Evolutionary conservation across 2,888 invertebrate species (phyloP).

Genomic region (Perizoma affinitatum): DNA sequence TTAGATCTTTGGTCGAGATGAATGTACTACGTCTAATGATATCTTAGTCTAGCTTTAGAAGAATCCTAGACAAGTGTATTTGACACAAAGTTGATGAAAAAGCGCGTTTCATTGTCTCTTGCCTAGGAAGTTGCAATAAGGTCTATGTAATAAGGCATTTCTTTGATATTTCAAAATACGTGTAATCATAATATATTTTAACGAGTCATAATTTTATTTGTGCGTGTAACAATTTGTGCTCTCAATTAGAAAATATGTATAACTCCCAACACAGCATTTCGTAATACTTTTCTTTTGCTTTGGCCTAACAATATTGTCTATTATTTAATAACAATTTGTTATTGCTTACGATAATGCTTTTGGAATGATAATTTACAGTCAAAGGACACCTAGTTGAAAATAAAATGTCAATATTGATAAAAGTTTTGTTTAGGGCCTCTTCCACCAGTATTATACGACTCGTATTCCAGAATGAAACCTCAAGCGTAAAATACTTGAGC

Average conservation of each 20-base stretch:
- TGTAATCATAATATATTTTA: constrained; percentile 19
- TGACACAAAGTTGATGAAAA: too few relatives aligned
- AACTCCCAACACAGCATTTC: constrained; percentile 55
- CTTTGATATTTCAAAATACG: constrained; percentile 23
- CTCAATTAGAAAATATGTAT: constrained; percentile 43
- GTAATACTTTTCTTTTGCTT: constrained; percentile 73
- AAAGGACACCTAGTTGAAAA: neutral
- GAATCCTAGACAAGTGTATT: too few relatives aligned
- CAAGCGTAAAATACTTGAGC: too few relatives aligned
- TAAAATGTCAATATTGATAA: too few relatives aligned
- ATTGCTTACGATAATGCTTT: constrained; percentile 26
- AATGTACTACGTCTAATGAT: constrained; percentile 59
- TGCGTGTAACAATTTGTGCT: constrained; percentile 40
- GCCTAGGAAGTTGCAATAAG: too few relatives aligned
- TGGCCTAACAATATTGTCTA: constrained; percentile 57
- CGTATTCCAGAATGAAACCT: too few relatives aligned
- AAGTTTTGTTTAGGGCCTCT: too few relatives aligned
- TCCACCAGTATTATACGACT: too few relatives aligned
- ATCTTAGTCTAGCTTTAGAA: too few relatives aligned
- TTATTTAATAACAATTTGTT: constrained; percentile 30
- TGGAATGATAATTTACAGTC: constrained; percentile 27
- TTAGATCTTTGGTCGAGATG: constrained; percentile 76
- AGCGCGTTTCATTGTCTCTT: too few relatives aligned
- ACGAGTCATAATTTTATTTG: constrained; percentile 20
- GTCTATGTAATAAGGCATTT: constrained; percentile 1